These are phyloP conservation scores for Aplysina aerophoba DNA, from an alignment of 37 sponge, comb jelly and placozoan species.

Conservation along the genomic window DNA sequence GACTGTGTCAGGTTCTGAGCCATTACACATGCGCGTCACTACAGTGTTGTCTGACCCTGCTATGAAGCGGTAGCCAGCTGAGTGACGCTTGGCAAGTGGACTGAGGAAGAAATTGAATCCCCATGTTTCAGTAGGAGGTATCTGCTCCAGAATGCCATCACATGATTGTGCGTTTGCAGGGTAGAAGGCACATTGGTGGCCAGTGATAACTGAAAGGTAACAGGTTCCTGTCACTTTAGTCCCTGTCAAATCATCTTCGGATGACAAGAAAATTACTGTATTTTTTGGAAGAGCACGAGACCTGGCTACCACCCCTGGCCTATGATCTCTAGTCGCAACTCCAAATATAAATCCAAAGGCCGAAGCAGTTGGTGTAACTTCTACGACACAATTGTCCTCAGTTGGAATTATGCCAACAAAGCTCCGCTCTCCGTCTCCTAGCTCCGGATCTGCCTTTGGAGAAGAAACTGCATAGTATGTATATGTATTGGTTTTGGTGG, in stretches of 20 bases:
- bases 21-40: slow-evolving; percentile 37
- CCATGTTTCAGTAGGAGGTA: slow-evolving; percentile 69
- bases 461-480: too few relatives aligned
- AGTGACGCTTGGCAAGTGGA: slow-evolving; percentile 31
- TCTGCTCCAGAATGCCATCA: slow-evolving; percentile 60
- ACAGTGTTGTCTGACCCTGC: slow-evolving; percentile 38
- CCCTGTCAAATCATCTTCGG: slow-evolving; percentile 42
- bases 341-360: too few relatives aligned
- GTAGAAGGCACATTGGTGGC: slow-evolving; percentile 35
- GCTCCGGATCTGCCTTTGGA: too few relatives aligned
- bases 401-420: too few relatives aligned
- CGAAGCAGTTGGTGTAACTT: too few relatives aligned
- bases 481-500: too few relatives aligned
- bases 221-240: slow-evolving; percentile 32
- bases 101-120: slow-evolving; percentile 48
- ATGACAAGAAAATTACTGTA: slow-evolving; percentile 3
- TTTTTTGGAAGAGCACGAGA: slow-evolving; percentile 16
- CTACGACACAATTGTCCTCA: too few relatives aligned
- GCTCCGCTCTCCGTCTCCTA: too few relatives aligned
- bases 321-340: too few relatives aligned
- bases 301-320: too few relatives aligned
- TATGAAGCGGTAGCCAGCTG: slow-evolving; percentile 40
- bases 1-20: background rate
- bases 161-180: slow-evolving; percentile 31
- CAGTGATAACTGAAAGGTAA: slow-evolving; percentile 46